A percentile compares a stretch with the other conserved stretches of the same genome.
Conservation (phyloP, 2,888 invertebrate genomes). For the Xylota sylvarum region DNA sequence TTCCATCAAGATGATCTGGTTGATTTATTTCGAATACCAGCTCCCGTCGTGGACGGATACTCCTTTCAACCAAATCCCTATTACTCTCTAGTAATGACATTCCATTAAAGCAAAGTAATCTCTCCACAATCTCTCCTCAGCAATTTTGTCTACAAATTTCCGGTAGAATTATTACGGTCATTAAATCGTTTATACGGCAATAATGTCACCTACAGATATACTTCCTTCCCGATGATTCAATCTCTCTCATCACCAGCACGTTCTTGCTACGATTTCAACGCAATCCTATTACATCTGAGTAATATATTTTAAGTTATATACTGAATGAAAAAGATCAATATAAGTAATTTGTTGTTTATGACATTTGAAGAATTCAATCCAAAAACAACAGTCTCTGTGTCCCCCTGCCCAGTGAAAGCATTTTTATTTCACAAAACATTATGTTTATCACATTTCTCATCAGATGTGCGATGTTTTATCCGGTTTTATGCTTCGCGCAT, state of each 20-base stretch:
- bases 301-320: neutral
- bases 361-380: slow-evolving; percentile 10
- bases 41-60: neutral
- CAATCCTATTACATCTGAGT: neutral
- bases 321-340: neutral
- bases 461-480: neutral
- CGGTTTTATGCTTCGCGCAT: slow-evolving; percentile 1
- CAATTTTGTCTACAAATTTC: slow-evolving; percentile 4
- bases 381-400: neutral
- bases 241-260: neutral
- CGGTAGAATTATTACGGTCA: slow-evolving; percentile 5
- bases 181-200: slow-evolving; percentile 7
- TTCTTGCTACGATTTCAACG: neutral
- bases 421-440: neutral
- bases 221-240: slow-evolving; percentile 2
- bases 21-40: neutral
- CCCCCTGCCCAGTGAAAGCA: neutral
- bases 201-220: slow-evolving; percentile 12
- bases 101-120: neutral
- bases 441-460: slow-evolving; percentile 8
- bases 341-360: neutral
- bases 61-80: neutral
- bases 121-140: slow-evolving; percentile 5
- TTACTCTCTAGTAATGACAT: neutral
- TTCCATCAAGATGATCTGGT: neutral